Base-by-base conservation (phyloP, 2,797 vertebrate species). In the Choloepus didactylus region DNA sequence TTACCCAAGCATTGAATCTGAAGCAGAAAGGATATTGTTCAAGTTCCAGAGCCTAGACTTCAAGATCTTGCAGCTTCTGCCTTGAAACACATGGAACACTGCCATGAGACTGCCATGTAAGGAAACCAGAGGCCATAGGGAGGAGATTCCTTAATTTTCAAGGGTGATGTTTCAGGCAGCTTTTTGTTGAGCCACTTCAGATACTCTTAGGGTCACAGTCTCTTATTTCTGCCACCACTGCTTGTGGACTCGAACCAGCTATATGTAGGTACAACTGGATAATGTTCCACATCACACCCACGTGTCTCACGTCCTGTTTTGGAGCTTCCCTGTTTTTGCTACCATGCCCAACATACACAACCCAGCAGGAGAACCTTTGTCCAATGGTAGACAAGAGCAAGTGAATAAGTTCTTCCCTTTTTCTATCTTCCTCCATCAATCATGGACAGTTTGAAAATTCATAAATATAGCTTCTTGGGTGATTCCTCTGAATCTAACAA, bases 121-220 rank as follows among this genome's bases (percentile, higher is more conserved):
- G 12, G 18, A 21, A 56, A 56, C 54, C 54, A 56, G 54, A 56
- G 54, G 54, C 54, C 54, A 18, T 18, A 56, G 18, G 16, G 18
- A 56, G 54, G 18, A 41, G 69, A 73, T 49, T 38, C 31, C 31
- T 76, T 46, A 56, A 64, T 18, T 79, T 79, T 84, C 73, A 60
- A 54, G 41, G 14, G 16, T 62, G n/a, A 46, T n/a, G 21, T 31
- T 66, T 87, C 29, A 73, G 72, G 69, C 21, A 29, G 5, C 6
- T 41, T 88, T 83, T 84, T 35, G 35, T 31, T 83, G 29, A 88
- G 35, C 6, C 35, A 84, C 51, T 89, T 85, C 66, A 93, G 38
- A 89, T 73, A 59, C n/a, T 79, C 56, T 76, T 38, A 73, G n/a
- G 29, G 51, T 83, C 41, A 14, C 11, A 29, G 67, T 64, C 59